These are phyloP conservation scores for Sitta europaea DNA, from an alignment of 2,113 vertebrate genomes.

Conservation along the genomic window DNA sequence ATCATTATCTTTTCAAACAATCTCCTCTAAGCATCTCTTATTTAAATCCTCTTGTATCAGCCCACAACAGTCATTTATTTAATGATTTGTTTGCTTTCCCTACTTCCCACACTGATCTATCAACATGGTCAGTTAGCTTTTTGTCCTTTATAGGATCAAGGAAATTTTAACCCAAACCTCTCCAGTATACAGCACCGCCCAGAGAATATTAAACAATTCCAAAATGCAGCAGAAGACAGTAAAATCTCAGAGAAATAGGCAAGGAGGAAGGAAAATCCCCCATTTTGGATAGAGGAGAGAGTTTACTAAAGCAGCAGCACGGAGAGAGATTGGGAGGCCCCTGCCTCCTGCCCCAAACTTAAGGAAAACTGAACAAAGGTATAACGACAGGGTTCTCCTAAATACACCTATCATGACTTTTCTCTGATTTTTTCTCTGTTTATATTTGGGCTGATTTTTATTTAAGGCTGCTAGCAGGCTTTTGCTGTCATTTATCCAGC, in stretches of 20 bases:
- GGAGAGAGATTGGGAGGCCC: neutral
- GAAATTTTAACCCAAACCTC: neutral
- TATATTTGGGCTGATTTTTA: neutral
- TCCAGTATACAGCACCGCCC: neutral
- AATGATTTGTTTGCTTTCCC: neutral
- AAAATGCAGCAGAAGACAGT: neutral
- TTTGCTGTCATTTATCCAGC: neutral
- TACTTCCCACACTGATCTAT: neutral
- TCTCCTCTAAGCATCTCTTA: neutral
- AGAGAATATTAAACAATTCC: neutral
- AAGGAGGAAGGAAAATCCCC: neutral
- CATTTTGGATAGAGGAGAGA: neutral
- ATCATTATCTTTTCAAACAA: neutral
- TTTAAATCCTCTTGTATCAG: neutral
- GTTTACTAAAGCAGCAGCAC: neutral
- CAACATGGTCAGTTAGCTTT: neutral
- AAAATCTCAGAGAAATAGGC: neutral
- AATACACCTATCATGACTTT: neutral
- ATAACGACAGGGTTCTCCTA: neutral
- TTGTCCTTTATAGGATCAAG: neutral
- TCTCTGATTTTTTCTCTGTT: neutral
- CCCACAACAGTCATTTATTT: neutral
- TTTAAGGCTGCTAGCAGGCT: neutral
- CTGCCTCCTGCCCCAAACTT: neutral
- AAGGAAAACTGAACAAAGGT: neutral